phyloP scores from a whole-genome alignment of 1,140 invertebrate genomes.

The Cyclargus thomasi region DNA sequence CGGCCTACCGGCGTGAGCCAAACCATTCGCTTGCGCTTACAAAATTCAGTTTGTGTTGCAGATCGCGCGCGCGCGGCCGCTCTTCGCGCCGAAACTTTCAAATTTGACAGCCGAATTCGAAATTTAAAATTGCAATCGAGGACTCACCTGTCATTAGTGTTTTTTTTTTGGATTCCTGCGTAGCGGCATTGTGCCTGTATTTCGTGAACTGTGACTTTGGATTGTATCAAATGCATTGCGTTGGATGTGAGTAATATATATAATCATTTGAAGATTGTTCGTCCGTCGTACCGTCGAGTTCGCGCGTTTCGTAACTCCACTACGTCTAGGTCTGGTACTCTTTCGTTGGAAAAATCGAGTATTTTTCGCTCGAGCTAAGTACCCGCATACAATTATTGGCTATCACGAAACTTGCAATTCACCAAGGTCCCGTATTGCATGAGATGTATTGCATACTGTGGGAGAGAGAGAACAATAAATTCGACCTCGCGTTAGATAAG shows the following conservation, averaged over 20 bases:
- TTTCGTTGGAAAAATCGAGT: slow-evolving; percentile 18
- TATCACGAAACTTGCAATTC: slow-evolving; percentile 71
- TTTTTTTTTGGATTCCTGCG: slow-evolving; percentile 29
- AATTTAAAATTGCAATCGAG: slow-evolving; percentile 27
- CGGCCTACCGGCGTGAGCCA: slow-evolving; percentile 27
- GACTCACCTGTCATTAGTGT: slow-evolving; percentile 33
- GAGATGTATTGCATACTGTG: slow-evolving; percentile 69
- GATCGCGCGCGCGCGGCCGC: slow-evolving; percentile 65
- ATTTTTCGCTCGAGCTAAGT: slow-evolving; percentile 33
- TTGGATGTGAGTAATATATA: slow-evolving; percentile 62
- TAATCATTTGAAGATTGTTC: slow-evolving; percentile 60
- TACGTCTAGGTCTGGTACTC: slow-evolving; percentile 15
- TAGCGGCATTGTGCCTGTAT: slow-evolving; percentile 26
- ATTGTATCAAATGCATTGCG: slow-evolving; percentile 62
- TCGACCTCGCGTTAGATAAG: slow-evolving; percentile 57
- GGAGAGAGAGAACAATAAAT: slow-evolving; percentile 49
- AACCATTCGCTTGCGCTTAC: slow-evolving; percentile 61
- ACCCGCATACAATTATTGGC: slow-evolving; percentile 71
- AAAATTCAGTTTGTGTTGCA: slow-evolving; percentile 67
- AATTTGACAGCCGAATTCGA: slow-evolving; percentile 50
- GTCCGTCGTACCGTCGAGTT: slow-evolving; percentile 47
- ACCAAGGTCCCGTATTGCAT: slow-evolving; percentile 71
- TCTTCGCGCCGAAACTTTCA: slow-evolving; percentile 60
- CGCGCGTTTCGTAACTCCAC: slow-evolving; percentile 32
- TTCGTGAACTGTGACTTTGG: slow-evolving; percentile 42